Base-by-base conservation (phyloP, 2,888 invertebrate species). In the Tyria jacobaeae region DNA sequence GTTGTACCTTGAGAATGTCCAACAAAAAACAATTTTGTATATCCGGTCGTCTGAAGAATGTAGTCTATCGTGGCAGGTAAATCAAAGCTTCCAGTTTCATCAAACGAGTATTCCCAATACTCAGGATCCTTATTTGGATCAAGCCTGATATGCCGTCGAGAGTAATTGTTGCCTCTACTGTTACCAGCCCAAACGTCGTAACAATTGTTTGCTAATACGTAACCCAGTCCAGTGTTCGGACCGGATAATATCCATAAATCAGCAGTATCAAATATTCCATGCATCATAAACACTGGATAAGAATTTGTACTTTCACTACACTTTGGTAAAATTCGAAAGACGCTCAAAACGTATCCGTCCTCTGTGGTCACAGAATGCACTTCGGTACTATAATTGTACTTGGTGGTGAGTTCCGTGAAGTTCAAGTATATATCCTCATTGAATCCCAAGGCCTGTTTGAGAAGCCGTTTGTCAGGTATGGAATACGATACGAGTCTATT, bases 1-100 rank as follows among this genome's bases (percentile, higher is more conserved):
- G 95, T 95, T 0, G 95, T 95, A 25, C 97, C 97, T 85, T 95
- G 95, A 9, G 96, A 97, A 81, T 97, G 96, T 1, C 96, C 97
- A 9, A 96, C 86, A 80, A 96, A 96, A 73, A 94, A 95, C 1
- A 97, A 69, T 61, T 95, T 89, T 0, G 92, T 70, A 44, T 93
- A 88, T 2, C 94, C 91, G 0, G 96, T 96, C 6, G 64, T 55
- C 0, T 70, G 57, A 1, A 89, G 65, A 15, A 91, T 77, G 56
- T 84, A 85, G 69, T 92, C 89, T 7, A 90, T 94, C 82, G 95
- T 95, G 0, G 96, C 95, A 9, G 97, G 96, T 1, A 97, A 64
- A 83, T 98, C 97, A 74, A 94, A 95, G 50, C 89, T 78, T 0
- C 96, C 97, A 83, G 96, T 95, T 83, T 97, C 96, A 80, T 97